Evolutionary conservation across 2,113 vertebrate genomes (phyloP).

Genomic region (Dromas ardeola): DNA sequence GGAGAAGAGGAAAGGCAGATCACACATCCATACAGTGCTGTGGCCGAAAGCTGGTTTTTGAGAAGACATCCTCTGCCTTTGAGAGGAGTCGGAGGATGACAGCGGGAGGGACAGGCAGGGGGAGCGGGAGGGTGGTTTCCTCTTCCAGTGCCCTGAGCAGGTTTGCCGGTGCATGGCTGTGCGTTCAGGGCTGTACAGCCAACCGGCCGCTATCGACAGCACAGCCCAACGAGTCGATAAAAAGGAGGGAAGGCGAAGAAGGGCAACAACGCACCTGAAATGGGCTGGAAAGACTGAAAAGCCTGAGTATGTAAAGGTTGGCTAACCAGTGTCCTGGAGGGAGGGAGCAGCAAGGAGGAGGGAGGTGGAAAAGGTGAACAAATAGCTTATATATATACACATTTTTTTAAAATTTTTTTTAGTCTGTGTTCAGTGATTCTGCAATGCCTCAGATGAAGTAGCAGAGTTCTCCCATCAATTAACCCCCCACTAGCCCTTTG

Average conservation of each 20-base stretch:
- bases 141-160: not conserved
- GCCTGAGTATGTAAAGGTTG: not conserved
- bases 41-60: not conserved
- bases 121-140: not conserved
- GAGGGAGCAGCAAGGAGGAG: not conserved
- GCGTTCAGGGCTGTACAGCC: not conserved
- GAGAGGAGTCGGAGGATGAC: not conserved
- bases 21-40: not conserved
- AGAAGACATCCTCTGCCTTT: not conserved
- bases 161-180: not conserved
- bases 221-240: not conserved
- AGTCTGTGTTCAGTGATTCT: not conserved
- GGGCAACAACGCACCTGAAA: not conserved
- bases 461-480: not conserved
- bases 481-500: not conserved
- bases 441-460: not conserved
- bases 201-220: not conserved
- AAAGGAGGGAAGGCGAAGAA: slow-evolving; percentile 4
- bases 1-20: not conserved
- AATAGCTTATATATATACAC: not conserved
- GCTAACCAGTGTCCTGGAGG: not conserved
- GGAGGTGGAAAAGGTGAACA: not conserved
- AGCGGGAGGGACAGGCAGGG: not conserved
- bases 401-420: not conserved
- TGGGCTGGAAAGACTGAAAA: slow-evolving; percentile 15